A percentile compares a stretch with the other conserved stretches of the same genome.
Evolutionary conservation across 2,888 invertebrate genomes (phyloP).

Genomic region (Gerris lacustris): DNA sequence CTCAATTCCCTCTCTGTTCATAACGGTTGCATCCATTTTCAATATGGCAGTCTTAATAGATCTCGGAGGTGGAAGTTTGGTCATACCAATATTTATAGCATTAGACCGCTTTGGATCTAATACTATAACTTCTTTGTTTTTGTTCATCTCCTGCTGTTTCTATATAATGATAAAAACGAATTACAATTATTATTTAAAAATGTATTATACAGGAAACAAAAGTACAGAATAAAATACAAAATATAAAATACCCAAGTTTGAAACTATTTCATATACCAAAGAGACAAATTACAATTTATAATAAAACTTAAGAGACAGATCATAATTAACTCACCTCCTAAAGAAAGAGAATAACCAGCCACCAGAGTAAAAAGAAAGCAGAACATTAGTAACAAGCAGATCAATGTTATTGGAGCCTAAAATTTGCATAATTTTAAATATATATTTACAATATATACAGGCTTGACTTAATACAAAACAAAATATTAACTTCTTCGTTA

Average conservation of each 20-base stretch:
- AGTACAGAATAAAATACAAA: too few relatives aligned
- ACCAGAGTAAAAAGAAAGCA: constrained; percentile 21
- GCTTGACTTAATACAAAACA: background rate
- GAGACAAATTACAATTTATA: too few relatives aligned
- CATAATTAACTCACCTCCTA: constrained; percentile 35
- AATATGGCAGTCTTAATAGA: constrained; percentile 97
- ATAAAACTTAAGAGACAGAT: too few relatives aligned
- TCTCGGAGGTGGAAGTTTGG: constrained; percentile 91
- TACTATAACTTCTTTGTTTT: constrained; percentile 84
- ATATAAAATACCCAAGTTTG: too few relatives aligned
- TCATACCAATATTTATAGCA: constrained; percentile 98
- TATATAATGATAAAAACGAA: constrained; percentile 34
- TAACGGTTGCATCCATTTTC: constrained; percentile 97
- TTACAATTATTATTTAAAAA: background rate
- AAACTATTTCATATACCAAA: too few relatives aligned
- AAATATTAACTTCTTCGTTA: background rate
- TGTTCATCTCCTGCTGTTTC: constrained; percentile 73
- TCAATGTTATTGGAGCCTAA: constrained; percentile 22
- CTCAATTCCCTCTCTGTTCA: constrained; percentile 95
- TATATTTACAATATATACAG: constrained; percentile 21
- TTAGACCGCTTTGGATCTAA: constrained; percentile 95
- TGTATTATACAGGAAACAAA: too few relatives aligned
- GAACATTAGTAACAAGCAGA: constrained; percentile 25
- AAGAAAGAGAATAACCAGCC: constrained; percentile 20
- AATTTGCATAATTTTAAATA: constrained; percentile 24